Evolutionary conservation across 2,888 invertebrate genomes (phyloP).

Genomic region (Folsomia manolachei): DNA sequence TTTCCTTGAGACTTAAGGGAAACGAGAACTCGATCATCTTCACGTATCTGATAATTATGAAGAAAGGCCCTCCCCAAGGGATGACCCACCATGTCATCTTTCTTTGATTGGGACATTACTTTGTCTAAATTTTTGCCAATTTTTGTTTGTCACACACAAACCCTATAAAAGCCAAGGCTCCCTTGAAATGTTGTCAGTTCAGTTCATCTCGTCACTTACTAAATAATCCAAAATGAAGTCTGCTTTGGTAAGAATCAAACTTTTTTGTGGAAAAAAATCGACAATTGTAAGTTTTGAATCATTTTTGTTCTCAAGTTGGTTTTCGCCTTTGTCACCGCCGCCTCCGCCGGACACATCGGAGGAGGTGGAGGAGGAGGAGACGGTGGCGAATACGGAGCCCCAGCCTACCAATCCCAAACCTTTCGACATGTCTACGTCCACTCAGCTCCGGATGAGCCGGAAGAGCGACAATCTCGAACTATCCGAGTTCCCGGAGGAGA

Average conservation of each 20-base stretch:
- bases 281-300: neutral
- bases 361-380: no score
- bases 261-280: neutral
- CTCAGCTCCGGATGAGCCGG: constrained; percentile 75
- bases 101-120: neutral
- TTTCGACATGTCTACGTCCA: constrained; percentile 65
- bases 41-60: neutral
- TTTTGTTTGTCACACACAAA: neutral
- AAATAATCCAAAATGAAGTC: neutral
- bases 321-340: neutral
- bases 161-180: neutral
- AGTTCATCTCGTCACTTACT: no score
- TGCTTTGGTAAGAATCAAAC: neutral
- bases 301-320: neutral
- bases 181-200: neutral
- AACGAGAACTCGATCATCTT: neutral
- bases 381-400: neutral
- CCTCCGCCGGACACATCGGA: neutral
- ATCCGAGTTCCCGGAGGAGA: constrained; percentile 55
- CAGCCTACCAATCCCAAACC: neutral
- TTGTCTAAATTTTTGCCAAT: neutral
- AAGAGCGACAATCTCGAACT: constrained; percentile 54
- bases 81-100: neutral
- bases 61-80: neutral
- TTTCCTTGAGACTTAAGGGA: no score